These are phyloP conservation scores for Eleutherodactylus coqui DNA, from an alignment of 2,797 vertebrate species.

Conservation along the genomic window DNA sequence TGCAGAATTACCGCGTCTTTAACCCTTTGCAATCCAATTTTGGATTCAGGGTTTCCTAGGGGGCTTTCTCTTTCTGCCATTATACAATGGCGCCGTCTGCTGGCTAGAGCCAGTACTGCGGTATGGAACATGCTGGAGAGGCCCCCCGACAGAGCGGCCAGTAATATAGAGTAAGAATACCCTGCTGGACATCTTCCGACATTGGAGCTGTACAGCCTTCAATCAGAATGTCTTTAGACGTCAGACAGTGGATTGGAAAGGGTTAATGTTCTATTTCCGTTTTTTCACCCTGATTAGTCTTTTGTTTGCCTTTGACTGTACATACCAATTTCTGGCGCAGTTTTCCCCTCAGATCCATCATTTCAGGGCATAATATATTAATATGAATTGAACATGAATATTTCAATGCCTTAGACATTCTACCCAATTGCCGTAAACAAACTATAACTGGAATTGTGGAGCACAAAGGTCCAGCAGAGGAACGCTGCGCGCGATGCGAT, in stretches of 20 bases:
- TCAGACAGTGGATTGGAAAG: too few relatives aligned
- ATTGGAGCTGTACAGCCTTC: too few relatives aligned
- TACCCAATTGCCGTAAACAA: background rate
- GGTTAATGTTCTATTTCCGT: background rate
- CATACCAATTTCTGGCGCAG: background rate
- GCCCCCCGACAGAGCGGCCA: too few relatives aligned
- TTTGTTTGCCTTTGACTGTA: background rate
- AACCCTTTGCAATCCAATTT: too few relatives aligned
- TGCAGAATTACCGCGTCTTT: background rate
- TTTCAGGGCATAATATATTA: background rate
- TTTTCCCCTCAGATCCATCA: background rate
- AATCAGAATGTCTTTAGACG: too few relatives aligned
- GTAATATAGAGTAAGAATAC: too few relatives aligned
- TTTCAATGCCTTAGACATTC: background rate
- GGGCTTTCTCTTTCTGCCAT: too few relatives aligned
- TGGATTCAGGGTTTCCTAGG: too few relatives aligned
- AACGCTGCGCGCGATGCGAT: background rate
- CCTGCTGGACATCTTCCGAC: too few relatives aligned
- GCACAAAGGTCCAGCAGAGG: background rate
- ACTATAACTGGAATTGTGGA: conserved; percentile 1
- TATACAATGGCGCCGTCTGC: too few relatives aligned
- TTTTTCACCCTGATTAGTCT: background rate
- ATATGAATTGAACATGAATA: conserved; percentile 22
- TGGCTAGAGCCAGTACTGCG: too few relatives aligned
- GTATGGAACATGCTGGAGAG: too few relatives aligned